Conservation (phyloP, 2,113 vertebrate genomes). For the Anser brachyrhynchus region DNA sequence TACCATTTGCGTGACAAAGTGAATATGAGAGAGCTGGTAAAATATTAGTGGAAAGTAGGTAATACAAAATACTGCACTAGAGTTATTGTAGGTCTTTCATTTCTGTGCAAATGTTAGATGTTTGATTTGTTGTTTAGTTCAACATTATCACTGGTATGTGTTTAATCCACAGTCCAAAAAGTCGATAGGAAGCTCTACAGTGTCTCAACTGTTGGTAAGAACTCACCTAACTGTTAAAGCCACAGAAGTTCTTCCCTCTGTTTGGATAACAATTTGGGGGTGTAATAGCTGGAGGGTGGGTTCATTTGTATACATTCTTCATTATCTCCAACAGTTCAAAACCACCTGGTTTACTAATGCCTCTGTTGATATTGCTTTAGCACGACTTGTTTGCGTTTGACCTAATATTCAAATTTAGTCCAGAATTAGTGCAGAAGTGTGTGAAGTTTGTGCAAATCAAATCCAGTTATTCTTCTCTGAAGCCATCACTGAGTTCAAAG, state of each 20-base stretch:
- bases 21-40: neutral
- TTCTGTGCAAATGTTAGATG: neutral
- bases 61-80: neutral
- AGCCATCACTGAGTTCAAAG: neutral
- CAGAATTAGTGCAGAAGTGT: neutral
- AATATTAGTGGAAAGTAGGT: neutral
- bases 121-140: neutral
- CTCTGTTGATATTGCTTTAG: neutral
- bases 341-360: neutral
- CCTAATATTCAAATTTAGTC: neutral
- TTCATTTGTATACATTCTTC: neutral
- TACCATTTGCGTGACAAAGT: neutral
- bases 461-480: rapidly evolving
- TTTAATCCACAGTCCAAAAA: neutral
- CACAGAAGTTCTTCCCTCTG: neutral
- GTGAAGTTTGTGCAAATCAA: neutral
- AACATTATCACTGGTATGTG: neutral
- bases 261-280: neutral
- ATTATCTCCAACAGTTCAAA: neutral
- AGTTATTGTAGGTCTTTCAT: neutral
- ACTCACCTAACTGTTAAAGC: neutral
- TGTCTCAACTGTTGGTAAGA: neutral
- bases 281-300: neutral
- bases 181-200: neutral
- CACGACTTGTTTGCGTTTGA: neutral